Conservation (phyloP, 2,797 vertebrate genomes). For the Tadarida brasiliensis region DNA sequence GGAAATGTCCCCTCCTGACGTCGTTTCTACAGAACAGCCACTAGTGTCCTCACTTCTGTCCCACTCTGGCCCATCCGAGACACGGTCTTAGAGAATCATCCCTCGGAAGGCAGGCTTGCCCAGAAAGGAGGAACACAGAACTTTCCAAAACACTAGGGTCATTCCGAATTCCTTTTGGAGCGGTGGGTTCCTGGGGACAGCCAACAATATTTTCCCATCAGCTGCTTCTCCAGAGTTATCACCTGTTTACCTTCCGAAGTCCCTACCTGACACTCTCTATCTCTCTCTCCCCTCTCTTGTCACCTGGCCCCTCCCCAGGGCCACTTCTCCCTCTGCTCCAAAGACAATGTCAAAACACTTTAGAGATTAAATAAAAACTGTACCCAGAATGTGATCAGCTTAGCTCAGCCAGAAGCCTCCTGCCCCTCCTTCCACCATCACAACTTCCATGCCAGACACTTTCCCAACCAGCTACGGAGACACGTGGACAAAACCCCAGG, state of each 20-base stretch:
- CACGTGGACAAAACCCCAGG: background rate
- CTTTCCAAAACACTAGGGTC: background rate
- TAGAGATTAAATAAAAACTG: constrained; percentile 59
- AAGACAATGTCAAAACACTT: constrained; percentile 67
- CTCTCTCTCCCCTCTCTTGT: background rate
- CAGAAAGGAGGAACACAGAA: background rate
- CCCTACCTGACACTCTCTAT: background rate
- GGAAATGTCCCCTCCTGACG: background rate
- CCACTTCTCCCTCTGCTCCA: constrained; percentile 45
- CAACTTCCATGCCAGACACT: background rate
- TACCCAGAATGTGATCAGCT: background rate
- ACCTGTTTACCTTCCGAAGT: background rate
- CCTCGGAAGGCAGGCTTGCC: background rate
- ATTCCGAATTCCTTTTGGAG: background rate
- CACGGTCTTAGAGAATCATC: background rate
- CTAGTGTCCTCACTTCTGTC: rapidly evolving
- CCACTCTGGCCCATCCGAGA: background rate
- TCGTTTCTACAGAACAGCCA: background rate
- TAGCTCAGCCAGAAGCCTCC: background rate
- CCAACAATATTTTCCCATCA: background rate
- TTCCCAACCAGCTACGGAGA: background rate
- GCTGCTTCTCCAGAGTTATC: background rate
- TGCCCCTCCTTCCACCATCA: background rate
- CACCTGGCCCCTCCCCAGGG: background rate
- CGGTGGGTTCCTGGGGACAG: background rate